A percentile compares a stretch with the other conserved stretches of the same genome.
These are phyloP conservation scores for Ridgeia piscesae DNA, from an alignment of 1,140 invertebrate genomes.

Conservation along the genomic window DNA sequence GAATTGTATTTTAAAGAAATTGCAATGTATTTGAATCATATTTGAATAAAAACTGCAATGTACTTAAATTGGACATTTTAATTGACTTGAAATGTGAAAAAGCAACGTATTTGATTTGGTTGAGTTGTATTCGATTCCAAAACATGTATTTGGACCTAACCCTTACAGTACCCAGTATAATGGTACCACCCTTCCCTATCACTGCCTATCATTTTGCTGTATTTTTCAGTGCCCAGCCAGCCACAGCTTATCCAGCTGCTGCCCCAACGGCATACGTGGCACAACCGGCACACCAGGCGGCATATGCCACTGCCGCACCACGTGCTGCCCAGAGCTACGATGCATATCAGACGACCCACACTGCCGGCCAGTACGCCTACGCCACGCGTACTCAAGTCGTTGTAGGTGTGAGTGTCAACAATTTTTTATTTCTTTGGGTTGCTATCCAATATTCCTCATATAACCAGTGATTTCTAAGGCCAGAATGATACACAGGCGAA, in stretches of 20 bases:
- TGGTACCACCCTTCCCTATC: too few relatives aligned
- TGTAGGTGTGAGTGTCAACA: not conserved
- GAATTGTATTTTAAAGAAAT: too few relatives aligned
- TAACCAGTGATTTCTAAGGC: not conserved
- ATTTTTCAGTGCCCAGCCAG: slow-evolving; percentile 18
- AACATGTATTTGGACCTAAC: too few relatives aligned
- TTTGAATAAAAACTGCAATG: too few relatives aligned
- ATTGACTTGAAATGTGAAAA: too few relatives aligned
- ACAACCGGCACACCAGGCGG: slow-evolving; percentile 18
- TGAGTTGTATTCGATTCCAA: too few relatives aligned
- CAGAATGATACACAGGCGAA: too few relatives aligned
- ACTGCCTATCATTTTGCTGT: not conserved
- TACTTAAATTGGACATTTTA: too few relatives aligned
- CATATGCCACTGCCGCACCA: slow-evolving; percentile 18
- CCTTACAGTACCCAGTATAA: too few relatives aligned
- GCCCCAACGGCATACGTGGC: slow-evolving; percentile 10
- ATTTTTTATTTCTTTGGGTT: not conserved
- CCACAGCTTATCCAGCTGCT: slow-evolving; percentile 19
- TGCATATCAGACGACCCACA: slow-evolving; percentile 23
- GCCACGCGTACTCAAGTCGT: slow-evolving; percentile 19
- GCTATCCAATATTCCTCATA: not conserved
- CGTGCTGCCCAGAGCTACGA: slow-evolving; percentile 22
- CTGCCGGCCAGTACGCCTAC: slow-evolving; percentile 26
- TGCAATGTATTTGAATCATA: too few relatives aligned
- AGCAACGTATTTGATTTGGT: too few relatives aligned